Conservation (phyloP, 30 jellyfish, hydroid and myxozoan species). For the Chrysaora quinquecirrha region DNA sequence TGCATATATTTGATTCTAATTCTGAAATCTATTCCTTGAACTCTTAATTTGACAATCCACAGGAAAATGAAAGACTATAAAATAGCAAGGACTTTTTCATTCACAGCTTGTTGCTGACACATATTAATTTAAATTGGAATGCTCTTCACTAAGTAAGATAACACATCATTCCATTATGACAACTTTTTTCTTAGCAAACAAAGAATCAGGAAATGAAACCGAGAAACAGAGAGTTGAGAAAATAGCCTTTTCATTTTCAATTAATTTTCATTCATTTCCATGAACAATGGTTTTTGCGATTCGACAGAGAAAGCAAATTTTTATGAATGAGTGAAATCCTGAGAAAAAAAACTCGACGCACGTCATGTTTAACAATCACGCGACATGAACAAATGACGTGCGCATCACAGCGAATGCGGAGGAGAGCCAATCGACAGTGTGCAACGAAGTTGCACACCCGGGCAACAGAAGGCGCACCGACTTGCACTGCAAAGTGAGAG, state of each 20-base stretch:
- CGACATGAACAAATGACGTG: slow-evolving; percentile 22
- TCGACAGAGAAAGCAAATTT: neutral
- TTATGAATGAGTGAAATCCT: slow-evolving; percentile 13
- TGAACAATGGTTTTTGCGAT: neutral
- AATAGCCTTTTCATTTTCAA: slow-evolving; percentile 10
- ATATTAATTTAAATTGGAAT: too few relatives aligned
- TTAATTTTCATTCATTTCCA: neutral
- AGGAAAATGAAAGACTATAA: too few relatives aligned
- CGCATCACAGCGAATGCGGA: slow-evolving; percentile 24
- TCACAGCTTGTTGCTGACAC: too few relatives aligned
- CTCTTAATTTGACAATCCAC: too few relatives aligned
- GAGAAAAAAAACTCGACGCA: slow-evolving; percentile 13
- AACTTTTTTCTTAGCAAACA: too few relatives aligned
- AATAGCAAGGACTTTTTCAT: too few relatives aligned
- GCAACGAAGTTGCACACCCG: slow-evolving; percentile 8
- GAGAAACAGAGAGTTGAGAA: slow-evolving; percentile 22
- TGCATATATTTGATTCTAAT: too few relatives aligned
- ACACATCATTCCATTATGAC: too few relatives aligned
- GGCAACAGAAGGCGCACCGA: slow-evolving; percentile 11
- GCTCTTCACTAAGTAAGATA: too few relatives aligned
- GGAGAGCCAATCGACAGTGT: slow-evolving; percentile 19
- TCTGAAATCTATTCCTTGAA: too few relatives aligned
- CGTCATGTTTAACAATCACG: neutral
- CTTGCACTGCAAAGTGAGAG: slow-evolving; percentile 1
- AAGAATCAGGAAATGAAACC: slow-evolving; percentile 8